Evolutionary conservation across 2,888 invertebrate genomes (phyloP), one percentile per base, ranked within the genome.

Genomic region (Amiota mariae): DNA sequence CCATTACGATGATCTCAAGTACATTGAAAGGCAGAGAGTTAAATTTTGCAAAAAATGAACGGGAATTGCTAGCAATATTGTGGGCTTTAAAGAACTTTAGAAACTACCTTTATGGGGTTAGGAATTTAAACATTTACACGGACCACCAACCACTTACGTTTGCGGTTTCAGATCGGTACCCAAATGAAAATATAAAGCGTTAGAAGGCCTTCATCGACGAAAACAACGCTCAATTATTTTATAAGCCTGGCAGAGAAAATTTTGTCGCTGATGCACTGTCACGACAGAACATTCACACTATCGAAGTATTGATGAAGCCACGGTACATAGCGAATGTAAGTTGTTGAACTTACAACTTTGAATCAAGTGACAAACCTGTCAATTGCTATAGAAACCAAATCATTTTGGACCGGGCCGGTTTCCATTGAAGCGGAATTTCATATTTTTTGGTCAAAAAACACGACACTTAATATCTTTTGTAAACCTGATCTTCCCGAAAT

Each of bases 31-130:
- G 72, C 15, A 74, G 79, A 0, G 80, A 85, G 78, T 18, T 66
- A 54, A 24, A 36, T 56, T 74, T 57, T 59, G 76, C 79, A 0
- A 81, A 82, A 8, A 82, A 87, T 15, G 87, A 89, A 72, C 87
- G 87, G 49, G 87, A 89, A 78, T 70, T 89, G 9, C 67, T 88
- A 48, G 84, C 82, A 1, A 87, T 89, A 8, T 80, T 88, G 1
- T 88, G 85, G 86, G 86, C 85, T 0, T 74, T 82, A 2, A 85
- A 88, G 74, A 82, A 87, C 66, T 10, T 15, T 73, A 11, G 71
- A 56, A 51, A 11, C 4, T 89, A 88, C 51, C 54, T 89, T 6
- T 89, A 87, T 61, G 88, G 87, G 1, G 80, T 79, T 48, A 82
- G 46, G 49, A 72, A 77, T 56, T 24, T 78, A 13, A 76, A 78